A percentile compares a stretch with the other conserved stretches of the same genome.
phyloP scores from a whole-genome alignment of 2,113 vertebrate genomes.

The Hystrix cristata region DNA sequence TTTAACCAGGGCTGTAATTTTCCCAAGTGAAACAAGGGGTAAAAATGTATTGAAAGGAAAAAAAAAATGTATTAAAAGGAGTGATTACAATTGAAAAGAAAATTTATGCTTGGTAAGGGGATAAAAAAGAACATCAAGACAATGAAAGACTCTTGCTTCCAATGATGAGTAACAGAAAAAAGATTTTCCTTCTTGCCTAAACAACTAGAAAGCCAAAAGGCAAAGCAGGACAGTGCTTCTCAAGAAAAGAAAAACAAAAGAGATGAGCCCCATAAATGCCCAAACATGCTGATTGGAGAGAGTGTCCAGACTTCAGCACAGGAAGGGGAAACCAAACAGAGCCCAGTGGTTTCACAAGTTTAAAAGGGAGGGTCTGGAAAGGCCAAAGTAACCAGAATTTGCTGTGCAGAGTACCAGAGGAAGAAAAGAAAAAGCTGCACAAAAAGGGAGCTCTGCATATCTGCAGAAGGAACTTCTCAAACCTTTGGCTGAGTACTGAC shows the following conservation, averaged over 20 bases:
- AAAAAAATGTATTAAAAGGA: not conserved
- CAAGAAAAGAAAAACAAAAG: conserved; percentile 13
- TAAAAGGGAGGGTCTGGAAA: not conserved
- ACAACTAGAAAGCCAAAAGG: not conserved
- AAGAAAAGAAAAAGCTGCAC: not conserved
- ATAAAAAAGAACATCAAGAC: not conserved
- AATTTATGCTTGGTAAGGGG: not conserved
- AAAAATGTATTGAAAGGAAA: not conserved
- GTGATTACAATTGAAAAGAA: not conserved
- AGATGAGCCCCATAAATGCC: not conserved
- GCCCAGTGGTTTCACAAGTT: not conserved
- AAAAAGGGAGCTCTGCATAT: not conserved
- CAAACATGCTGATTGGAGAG: not conserved
- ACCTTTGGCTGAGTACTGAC: not conserved
- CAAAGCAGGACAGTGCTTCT: not conserved
- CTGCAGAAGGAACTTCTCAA: not conserved
- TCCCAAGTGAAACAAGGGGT: not conserved
- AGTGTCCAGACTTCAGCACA: not conserved
- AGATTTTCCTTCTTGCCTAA: not conserved
- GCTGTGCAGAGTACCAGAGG: not conserved
- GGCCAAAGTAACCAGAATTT: not conserved
- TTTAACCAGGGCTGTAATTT: not conserved
- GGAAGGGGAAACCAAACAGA: not conserved
- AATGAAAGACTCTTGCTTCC: not conserved
- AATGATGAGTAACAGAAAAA: not conserved